Base-by-base conservation (phyloP, 2,113 vertebrate species). In the Origma solitaria region DNA sequence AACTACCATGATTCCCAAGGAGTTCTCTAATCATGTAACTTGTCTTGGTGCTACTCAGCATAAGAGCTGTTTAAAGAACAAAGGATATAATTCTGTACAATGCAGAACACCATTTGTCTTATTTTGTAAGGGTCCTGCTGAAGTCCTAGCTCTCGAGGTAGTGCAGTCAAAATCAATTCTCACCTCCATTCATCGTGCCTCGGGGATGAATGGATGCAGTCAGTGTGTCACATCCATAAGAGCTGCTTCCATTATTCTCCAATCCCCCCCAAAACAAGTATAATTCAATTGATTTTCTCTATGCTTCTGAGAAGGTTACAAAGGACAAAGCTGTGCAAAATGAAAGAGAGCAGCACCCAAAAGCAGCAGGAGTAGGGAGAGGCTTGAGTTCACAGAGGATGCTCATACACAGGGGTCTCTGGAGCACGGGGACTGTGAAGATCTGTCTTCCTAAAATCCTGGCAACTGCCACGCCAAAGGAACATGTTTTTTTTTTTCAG, bases 91-190 rank as follows among this genome's bases (percentile, higher is more conserved):
- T 96, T 97, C 92, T 76, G 12, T 53, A 64, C 81, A 73, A 78
- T 35, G 50, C 86, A 85, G 62, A 78, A 75, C 24, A 9, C 81
- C 93, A 97, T 98, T 98, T 97, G 94, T 97, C 95, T 97, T 97
- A 83, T 95, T 98, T 98, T 94, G 66, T 75, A 84, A 90, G 77
- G 94, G 51, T 94, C 88, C 85, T 53, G 91, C 62, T 16, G 70
- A 76, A 97, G 92, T 71, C 42, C n/a, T 71, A 76, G 65, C 94
- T 94, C 76, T 90, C 1, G 72, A 94, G 76, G 91, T 95, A 95
- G 58, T 6, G 2, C 70, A 97, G 96, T 98, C 95, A 97, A 88
- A 97, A 93, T 88, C 87, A 97, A 97, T 98, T 97, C 64, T 0
- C 88, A 76, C 62, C 87, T 94, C 92, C 68, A 96, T 97, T 97